Evolutionary conservation across 1,140 invertebrate species (phyloP), one percentile per base, ranked within the genome.

Genomic region (Mamestra configurata): DNA sequence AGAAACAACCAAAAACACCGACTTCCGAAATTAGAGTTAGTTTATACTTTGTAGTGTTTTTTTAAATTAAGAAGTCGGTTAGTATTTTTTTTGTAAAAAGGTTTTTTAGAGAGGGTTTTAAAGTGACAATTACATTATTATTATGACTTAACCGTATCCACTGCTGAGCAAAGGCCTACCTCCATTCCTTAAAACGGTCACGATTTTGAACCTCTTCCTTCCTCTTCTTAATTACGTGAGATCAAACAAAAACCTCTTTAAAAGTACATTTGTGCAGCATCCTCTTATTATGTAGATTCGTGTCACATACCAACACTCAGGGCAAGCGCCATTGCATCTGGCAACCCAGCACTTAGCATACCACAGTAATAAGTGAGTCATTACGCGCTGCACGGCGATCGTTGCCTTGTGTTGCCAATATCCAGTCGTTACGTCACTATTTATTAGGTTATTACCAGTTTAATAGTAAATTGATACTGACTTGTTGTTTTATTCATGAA

Each of bases 281-380:
- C 20, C 20, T 55, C 53, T n/a, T 55, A 24, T 4, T 24, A 55
- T 24, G 20, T 55, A 24, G 22, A 46, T 46, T 46, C 13, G 43
- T 46, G 53, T 13, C 20, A 22, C 20, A 24, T 55, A 55, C 53
- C 53, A 24, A 13, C 7, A 18, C 2, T 10, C 22, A 43, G 31
- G 51, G 51, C n/a, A 73, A 57, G 10, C 6, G 27, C 2, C 31
- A 37, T 22, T 4, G 11, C 46, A 73, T 22, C 51, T 73, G 51
- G 71, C 53, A 55, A 73, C 66, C 43, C 66, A 49, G 46, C 35
- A 57, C 20, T 73, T 43, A 57, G 51, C 71, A 57, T 57, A 24
- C 71, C 71, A 24, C 35, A 37, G 49, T 24, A 40, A 73, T 73
- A 27, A 73, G 53, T 73, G 71, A 73, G 71, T 73, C 71, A 73